A percentile compares a stretch with the other conserved stretches of the same genome.
These are phyloP conservation scores for Glaucomys volans DNA, from an alignment of 2,113 vertebrate species.

Conservation along the genomic window DNA sequence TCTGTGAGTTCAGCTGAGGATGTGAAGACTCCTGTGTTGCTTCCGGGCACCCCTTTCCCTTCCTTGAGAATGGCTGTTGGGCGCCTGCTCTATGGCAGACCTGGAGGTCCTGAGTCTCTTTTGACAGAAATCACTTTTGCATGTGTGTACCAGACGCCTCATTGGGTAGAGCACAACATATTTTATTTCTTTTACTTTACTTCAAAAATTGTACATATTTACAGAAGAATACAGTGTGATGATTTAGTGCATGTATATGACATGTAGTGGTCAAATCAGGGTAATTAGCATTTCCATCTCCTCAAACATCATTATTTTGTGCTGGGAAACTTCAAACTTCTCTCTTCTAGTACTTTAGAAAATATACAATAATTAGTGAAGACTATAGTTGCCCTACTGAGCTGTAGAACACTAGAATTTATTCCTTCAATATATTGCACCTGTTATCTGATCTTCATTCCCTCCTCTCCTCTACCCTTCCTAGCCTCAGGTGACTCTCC, in stretches of 20 bases:
- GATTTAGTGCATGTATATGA: background rate
- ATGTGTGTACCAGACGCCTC: background rate
- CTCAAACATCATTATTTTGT: background rate
- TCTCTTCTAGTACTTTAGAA: background rate
- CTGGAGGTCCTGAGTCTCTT: background rate
- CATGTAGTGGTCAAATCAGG: background rate
- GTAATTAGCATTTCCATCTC: background rate
- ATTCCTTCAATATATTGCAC: background rate
- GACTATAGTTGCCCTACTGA: background rate
- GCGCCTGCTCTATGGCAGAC: background rate
- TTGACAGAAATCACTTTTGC: slow-evolving; percentile 1
- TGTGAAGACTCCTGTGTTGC: background rate
- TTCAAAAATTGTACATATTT: background rate
- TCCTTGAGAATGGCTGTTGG: background rate
- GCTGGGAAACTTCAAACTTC: background rate
- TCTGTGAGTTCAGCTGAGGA: background rate
- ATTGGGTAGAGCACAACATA: background rate
- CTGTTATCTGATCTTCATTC: background rate
- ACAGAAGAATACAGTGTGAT: background rate
- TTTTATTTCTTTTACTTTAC: background rate
- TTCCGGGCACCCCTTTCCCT: background rate
- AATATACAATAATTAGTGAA: background rate
- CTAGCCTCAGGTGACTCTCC: background rate
- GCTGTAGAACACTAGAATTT: background rate
- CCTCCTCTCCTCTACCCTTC: background rate